Conservation (phyloP, 2,113 vertebrate species). For the Sinocyclocheilus grahami region DNA sequence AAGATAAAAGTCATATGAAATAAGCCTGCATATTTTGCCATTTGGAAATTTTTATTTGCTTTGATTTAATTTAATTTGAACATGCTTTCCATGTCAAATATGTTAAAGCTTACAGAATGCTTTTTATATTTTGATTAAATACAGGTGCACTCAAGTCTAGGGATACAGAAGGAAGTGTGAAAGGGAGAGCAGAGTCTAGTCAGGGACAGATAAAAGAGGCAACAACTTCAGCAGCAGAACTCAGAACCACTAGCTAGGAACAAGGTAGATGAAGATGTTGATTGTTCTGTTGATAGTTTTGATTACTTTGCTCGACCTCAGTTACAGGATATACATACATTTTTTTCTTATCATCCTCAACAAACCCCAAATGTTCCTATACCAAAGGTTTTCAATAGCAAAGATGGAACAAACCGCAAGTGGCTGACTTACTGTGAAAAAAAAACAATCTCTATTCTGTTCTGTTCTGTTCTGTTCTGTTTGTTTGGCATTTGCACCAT, state of each 20-base stretch:
- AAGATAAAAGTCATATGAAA: background rate
- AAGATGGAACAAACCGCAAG: slow-evolving; percentile 39
- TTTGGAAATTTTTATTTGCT: background rate
- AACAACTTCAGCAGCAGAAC: background rate
- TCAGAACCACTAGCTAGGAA: background rate
- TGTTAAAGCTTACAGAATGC: slow-evolving; percentile 7
- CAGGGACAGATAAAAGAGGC: background rate
- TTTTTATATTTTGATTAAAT: slow-evolving; percentile 24
- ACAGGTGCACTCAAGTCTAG: slow-evolving; percentile 9
- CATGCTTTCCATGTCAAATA: slow-evolving; percentile 25
- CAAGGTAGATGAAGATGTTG: slow-evolving; percentile 16
- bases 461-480: background rate
- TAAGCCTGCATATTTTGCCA: background rate
- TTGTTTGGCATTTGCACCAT: slow-evolving; percentile 1
- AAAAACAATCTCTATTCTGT: background rate
- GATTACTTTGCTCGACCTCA: slow-evolving; percentile 25
- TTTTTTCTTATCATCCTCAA: slow-evolving; percentile 33
- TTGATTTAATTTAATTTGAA: background rate
- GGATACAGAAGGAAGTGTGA: slow-evolving; percentile 34
- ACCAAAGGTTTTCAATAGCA: slow-evolving; percentile 46
- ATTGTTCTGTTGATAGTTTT: slow-evolving; percentile 21
- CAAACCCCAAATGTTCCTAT: slow-evolving; percentile 37
- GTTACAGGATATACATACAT: slow-evolving; percentile 17
- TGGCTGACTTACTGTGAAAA: background rate
- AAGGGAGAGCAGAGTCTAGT: background rate